phyloP scores from a whole-genome alignment of 2,797 vertebrate genomes.

The Oryzias dopingdopingensis region DNA sequence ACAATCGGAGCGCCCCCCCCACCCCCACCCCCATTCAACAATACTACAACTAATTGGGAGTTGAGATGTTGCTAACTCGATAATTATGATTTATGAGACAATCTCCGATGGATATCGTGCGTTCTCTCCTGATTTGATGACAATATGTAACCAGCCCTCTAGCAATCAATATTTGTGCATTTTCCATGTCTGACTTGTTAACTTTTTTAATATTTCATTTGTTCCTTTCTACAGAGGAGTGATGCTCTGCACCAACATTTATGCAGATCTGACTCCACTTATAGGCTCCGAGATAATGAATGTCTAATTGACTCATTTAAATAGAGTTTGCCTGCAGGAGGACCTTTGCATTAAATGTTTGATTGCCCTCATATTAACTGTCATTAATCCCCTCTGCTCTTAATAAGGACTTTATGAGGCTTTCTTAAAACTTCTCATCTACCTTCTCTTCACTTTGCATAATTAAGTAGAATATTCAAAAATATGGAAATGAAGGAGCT shows the following conservation, averaged over 20 bases:
- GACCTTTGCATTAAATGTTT: conserved; percentile 98
- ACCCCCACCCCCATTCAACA: conserved; percentile 65
- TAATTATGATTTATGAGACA: conserved; percentile 90
- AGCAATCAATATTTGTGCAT: conserved; percentile 72
- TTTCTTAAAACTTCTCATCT: conserved; percentile 90
- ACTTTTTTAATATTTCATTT: conserved; percentile 89
- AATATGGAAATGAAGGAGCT: conserved; percentile 98
- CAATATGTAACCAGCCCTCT: conserved; percentile 67
- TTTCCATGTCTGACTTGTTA: conserved; percentile 73
- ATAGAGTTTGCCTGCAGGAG: conserved; percentile 98
- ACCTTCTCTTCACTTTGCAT: conserved; percentile 91
- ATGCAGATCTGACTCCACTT: conserved; percentile 74
- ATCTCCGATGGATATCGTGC: conserved; percentile 73
- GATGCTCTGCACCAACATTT: conserved; percentile 71
- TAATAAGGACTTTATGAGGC: conserved; percentile 99
- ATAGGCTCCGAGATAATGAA: conserved; percentile 92
- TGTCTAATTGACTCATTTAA: conserved; percentile 99
- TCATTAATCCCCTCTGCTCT: conserved; percentile 98
- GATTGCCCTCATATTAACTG: conserved; percentile 99
- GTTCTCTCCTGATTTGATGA: conserved; percentile 73
- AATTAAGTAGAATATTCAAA: conserved; percentile 99
- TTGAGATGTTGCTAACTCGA: conserved; percentile 83
- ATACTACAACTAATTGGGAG: conserved; percentile 85
- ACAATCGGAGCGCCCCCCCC: conserved; percentile 36
- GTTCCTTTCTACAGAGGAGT: conserved; percentile 77